Conservation (phyloP, 2,888 invertebrate species). For the Volucella zonaria region DNA sequence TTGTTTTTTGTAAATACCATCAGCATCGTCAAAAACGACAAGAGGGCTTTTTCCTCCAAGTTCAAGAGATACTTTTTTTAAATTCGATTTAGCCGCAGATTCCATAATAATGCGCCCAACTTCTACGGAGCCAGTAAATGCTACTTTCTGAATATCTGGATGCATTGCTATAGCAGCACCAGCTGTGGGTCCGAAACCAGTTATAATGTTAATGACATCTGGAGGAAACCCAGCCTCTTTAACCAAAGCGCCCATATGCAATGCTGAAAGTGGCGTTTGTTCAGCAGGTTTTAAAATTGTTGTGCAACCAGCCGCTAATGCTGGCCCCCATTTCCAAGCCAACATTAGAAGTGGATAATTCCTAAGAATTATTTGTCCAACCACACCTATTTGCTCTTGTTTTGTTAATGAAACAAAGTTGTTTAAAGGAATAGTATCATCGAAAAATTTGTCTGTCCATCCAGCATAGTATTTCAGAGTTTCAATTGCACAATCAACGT, state of each 20-base stretch:
- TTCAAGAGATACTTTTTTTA: slow-evolving; percentile 92
- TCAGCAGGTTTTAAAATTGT: slow-evolving; percentile 92
- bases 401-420: slow-evolving; percentile 87
- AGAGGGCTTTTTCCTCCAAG: slow-evolving; percentile 95
- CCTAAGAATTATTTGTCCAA: slow-evolving; percentile 92
- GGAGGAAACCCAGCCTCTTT: slow-evolving; percentile 92
- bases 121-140: slow-evolving; percentile 90
- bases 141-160: slow-evolving; percentile 88
- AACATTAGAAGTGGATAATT: slow-evolving; percentile 91
- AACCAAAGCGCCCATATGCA: slow-evolving; percentile 88
- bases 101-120: slow-evolving; percentile 82
- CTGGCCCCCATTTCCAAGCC: slow-evolving; percentile 91
- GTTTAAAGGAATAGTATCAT: slow-evolving; percentile 91
- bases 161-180: slow-evolving; percentile 89
- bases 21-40: slow-evolving; percentile 91
- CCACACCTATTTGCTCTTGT: slow-evolving; percentile 90
- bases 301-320: slow-evolving; percentile 87
- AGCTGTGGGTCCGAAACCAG: slow-evolving; percentile 89
- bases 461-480: slow-evolving; percentile 90
- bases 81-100: slow-evolving; percentile 89
- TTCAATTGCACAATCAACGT: slow-evolving; percentile 83
- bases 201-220: slow-evolving; percentile 90
- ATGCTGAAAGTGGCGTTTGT: slow-evolving; percentile 91
- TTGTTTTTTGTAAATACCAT: slow-evolving; percentile 83
- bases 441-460: slow-evolving; percentile 93